Evolutionary conservation across 2,888 invertebrate genomes (phyloP), one percentile per base, ranked within the genome.

Genomic region (Marasmarcha lunaedactyla): DNA sequence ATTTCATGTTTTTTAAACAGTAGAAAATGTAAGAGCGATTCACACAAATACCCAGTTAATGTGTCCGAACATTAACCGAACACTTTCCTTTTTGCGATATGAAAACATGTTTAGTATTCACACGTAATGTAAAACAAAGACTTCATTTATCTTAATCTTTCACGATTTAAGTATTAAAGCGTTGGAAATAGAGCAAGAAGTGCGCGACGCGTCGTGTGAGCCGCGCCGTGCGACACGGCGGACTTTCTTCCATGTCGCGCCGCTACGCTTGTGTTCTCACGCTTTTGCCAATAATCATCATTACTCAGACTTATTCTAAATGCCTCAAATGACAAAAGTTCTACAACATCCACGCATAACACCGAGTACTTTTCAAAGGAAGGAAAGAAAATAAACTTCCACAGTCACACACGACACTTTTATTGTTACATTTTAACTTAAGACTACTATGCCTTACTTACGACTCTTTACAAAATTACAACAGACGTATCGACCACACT

Each of bases 401-500:
- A 51, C 54, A 59, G 63, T 71, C 68, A 67, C 77, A 72, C 79
- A 71, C 77, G 71, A 76, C 74, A 74, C 67, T 61, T 70, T 73
- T 73, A 77, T 79, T 78, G 78, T 79, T 83, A 79, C 71, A 76
- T 30, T 11, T 7, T 57, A 76, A 71, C 81, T 77, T 79, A 83
- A 51, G 54, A 63, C 71, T 74, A 68, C 54, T 7, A 13, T 49
- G 61, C 58, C 77, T 81, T 78, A 76, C 71, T 71, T 76, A 79
- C 78, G 81, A 81, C 79, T 81, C 83, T 83, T 83, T 83, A 83
- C 81, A 83, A 81, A 74, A 81, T 78, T 81, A 83, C 81, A 81
- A 78, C 77, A 71, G 77, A 72, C 73, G 63, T 76, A 78, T 69
- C 76, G 71, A 78, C 79, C 78, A 73, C 59, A 71, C 68, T 71